Percentiles rank a stretch among this genome's conserved stretches.
Conservation (phyloP, 2,113 vertebrate species). For the Colossoma macropomum region DNA sequence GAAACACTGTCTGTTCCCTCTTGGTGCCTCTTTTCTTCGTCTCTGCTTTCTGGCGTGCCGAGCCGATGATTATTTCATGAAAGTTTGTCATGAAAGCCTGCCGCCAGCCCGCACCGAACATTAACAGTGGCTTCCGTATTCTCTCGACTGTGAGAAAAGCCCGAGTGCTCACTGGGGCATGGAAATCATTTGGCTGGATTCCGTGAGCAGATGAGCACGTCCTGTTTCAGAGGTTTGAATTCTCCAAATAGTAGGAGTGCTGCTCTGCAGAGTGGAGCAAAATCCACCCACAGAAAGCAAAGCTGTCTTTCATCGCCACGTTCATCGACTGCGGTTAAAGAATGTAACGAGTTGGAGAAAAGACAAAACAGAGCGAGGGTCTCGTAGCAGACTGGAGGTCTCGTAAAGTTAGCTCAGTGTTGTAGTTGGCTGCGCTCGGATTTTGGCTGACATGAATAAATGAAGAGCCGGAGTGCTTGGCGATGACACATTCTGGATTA, state of each 20-base stretch:
- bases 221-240: neutral
- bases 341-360: neutral
- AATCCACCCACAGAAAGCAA: too few species aligned
- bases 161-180: neutral
- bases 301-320: too few species aligned
- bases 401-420: neutral
- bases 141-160: neutral
- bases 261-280: neutral
- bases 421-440: neutral
- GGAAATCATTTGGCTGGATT: neutral
- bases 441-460: neutral
- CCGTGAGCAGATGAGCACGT: neutral
- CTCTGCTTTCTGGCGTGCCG: neutral
- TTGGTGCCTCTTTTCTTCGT: neutral
- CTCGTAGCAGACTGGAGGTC: neutral
- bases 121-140: conserved; percentile 11
- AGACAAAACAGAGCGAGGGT: neutral
- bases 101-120: neutral
- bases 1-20: neutral
- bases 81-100: conserved; percentile 31
- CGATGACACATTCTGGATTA: conserved; percentile 7
- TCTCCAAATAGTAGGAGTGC: neutral
- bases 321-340: neutral
- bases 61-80: conserved; percentile 28
- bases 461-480: neutral